phyloP scores from a whole-genome alignment of 2,888 invertebrate species.

The Apodemia hepburni region DNA sequence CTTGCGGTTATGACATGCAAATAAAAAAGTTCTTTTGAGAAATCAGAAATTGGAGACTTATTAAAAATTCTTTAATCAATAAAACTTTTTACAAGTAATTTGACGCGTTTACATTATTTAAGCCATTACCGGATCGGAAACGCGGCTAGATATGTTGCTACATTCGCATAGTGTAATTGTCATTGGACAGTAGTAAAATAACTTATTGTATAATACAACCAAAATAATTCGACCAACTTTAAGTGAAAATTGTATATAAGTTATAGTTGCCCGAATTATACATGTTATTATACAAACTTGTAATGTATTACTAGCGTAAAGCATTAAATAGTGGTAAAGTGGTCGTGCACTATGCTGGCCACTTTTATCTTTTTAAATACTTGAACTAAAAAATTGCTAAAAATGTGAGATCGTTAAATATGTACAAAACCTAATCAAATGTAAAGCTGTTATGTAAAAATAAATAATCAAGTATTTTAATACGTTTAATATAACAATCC shows the following conservation, averaged over 20 bases:
- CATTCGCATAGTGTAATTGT: not conserved
- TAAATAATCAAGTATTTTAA: too few species aligned
- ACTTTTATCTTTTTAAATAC: too few species aligned
- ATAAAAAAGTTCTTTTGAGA: too few species aligned
- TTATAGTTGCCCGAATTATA: not conserved
- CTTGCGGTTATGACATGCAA: too few species aligned
- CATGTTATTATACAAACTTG: not conserved
- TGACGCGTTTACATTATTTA: too few species aligned
- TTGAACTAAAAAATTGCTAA: too few species aligned
- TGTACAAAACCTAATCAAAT: slow-evolving; percentile 1
- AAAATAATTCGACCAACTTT: slow-evolving; percentile 2
- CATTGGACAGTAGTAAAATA: slow-evolving; percentile 1
- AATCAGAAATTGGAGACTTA: too few species aligned
- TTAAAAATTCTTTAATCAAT: too few species aligned
- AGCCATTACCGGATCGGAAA: too few species aligned
- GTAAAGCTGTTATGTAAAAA: not conserved
- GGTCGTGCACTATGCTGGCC: not conserved
- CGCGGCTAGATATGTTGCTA: not conserved
- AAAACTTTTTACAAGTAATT: too few species aligned
- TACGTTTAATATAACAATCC: too few species aligned
- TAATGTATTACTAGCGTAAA: not conserved
- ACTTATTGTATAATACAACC: not conserved
- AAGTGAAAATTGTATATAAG: not conserved
- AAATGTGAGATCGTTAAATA: not conserved
- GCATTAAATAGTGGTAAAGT: slow-evolving; percentile 7